These are phyloP conservation scores for Tortrix viridana DNA, from an alignment of 2,888 invertebrate species.

Conservation along the genomic window DNA sequence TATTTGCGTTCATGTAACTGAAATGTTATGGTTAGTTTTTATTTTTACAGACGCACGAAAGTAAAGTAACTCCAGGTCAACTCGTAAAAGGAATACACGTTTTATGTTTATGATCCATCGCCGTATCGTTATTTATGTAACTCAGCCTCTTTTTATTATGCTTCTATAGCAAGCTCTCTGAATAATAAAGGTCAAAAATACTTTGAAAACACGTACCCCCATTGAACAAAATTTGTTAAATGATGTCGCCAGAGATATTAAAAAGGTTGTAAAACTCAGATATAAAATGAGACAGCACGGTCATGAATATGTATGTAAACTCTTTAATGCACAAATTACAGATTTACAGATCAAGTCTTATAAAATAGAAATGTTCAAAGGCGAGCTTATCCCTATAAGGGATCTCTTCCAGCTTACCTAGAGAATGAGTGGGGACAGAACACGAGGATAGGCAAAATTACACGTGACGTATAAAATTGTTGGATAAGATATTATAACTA, in stretches of 20 bases:
- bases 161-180: conserved; percentile 45
- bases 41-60: conserved; percentile 57
- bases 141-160: conserved; percentile 55
- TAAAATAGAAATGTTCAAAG: too few relatives aligned
- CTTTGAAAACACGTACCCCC: conserved; percentile 37
- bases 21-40: conserved; percentile 57
- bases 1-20: conserved; percentile 51
- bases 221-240: conserved; percentile 39
- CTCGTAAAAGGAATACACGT: conserved; percentile 52
- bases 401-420: too few relatives aligned
- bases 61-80: conserved; percentile 47
- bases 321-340: too few relatives aligned
- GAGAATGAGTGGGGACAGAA: too few relatives aligned
- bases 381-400: too few relatives aligned
- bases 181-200: conserved; percentile 47
- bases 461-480: too few relatives aligned
- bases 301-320: conserved; percentile 24
- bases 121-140: conserved; percentile 56
- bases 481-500: too few relatives aligned
- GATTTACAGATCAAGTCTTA: too few relatives aligned
- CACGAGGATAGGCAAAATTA: too few relatives aligned
- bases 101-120: conserved; percentile 64
- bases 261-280: conserved; percentile 60
- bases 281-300: conserved; percentile 54
- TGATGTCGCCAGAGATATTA: conserved; percentile 45